Evolutionary conservation across 2,888 invertebrate species (phyloP).

Genomic region (Parnassius smintheus): DNA sequence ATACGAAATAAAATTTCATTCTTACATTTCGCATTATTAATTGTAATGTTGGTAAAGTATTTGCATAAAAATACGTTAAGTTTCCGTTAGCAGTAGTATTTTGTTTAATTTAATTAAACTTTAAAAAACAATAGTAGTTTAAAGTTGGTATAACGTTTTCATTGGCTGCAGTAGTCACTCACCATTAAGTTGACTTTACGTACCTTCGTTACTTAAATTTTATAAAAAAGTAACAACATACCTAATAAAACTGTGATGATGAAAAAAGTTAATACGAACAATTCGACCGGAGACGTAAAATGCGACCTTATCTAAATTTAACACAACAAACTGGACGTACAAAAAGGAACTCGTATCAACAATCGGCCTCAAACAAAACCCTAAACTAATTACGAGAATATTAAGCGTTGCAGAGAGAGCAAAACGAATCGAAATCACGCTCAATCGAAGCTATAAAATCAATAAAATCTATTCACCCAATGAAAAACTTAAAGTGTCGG

Average conservation of each 20-base stretch:
- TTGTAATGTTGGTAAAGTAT: too few species aligned
- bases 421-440: conserved; percentile 59
- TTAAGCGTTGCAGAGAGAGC: conserved; percentile 64
- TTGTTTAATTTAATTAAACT: too few species aligned
- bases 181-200: too few species aligned
- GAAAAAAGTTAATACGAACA: conserved; percentile 20
- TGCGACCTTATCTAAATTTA: conserved; percentile 32
- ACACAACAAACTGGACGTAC: conserved; percentile 45
- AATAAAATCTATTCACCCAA: conserved; percentile 67
- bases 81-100: too few species aligned
- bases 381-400: conserved; percentile 66
- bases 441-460: conserved; percentile 69
- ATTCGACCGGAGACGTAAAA: conserved; percentile 17
- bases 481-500: conserved; percentile 46
- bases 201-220: too few species aligned
- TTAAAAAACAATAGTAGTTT: too few species aligned
- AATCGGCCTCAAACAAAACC: conserved; percentile 58
- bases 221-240: background rate
- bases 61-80: too few species aligned
- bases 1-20: too few species aligned
- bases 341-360: conserved; percentile 48
- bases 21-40: too few species aligned
- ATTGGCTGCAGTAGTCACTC: too few species aligned
- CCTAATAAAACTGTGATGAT: conserved; percentile 9
- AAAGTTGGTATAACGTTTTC: too few species aligned